These are phyloP conservation scores for Rhopalosiphum padi DNA, from an alignment of 1,140 invertebrate genomes.

Conservation along the genomic window DNA sequence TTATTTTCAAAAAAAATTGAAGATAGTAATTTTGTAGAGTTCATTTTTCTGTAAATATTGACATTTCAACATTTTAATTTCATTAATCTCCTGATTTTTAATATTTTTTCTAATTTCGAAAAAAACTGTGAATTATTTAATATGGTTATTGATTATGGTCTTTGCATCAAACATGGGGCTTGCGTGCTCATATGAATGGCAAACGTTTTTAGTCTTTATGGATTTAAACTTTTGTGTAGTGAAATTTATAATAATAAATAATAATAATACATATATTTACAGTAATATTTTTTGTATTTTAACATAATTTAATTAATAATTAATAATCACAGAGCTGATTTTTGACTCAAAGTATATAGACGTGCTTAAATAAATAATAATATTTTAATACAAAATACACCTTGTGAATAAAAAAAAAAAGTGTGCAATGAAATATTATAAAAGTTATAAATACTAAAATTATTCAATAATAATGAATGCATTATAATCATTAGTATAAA, in stretches of 20 bases:
- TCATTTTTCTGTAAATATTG: no score
- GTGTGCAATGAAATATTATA: conserved; percentile 7
- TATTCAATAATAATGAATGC: neutral
- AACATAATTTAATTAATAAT: neutral
- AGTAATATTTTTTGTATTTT: neutral
- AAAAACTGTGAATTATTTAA: no score
- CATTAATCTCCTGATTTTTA: no score
- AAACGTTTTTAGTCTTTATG: no score
- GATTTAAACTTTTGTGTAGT: no score
- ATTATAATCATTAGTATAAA: neutral
- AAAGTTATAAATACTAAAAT: neutral
- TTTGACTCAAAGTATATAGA: neutral
- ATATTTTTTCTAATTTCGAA: no score
- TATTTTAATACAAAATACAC: conserved; percentile 5
- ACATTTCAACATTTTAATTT: no score
- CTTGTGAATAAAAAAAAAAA: neutral
- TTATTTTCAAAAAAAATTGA: no score
- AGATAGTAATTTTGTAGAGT: no score
- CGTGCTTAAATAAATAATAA: neutral
- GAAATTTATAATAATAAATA: neutral
- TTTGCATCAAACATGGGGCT: no score
- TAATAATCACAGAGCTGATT: neutral
- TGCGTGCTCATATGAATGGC: no score
- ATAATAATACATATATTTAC: neutral
- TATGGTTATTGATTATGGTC: no score